Evolutionary conservation across 1,140 invertebrate species (phyloP).

Genomic region (Drosophila athabasca): DNA sequence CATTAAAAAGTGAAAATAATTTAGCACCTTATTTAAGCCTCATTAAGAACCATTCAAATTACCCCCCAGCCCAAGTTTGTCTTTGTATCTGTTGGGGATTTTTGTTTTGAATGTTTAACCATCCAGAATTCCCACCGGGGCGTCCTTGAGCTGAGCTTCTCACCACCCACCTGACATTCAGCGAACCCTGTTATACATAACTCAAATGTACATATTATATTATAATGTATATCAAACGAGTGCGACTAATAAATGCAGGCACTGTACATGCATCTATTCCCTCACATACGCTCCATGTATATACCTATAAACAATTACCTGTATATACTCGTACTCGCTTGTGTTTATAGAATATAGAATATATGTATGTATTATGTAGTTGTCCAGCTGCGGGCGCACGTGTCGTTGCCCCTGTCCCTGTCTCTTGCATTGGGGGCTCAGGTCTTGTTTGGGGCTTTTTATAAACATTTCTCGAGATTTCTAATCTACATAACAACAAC

Average conservation of each 20-base stretch:
- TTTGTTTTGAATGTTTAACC: too few relatives aligned
- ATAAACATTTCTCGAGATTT: conserved; percentile 63
- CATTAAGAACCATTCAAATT: too few relatives aligned
- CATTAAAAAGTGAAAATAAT: too few relatives aligned
- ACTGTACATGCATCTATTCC: conserved; percentile 36
- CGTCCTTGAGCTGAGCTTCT: too few relatives aligned
- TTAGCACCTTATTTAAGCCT: too few relatives aligned
- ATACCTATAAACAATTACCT: conserved; percentile 3
- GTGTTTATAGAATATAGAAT: conserved; percentile 1
- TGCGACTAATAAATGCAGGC: conserved; percentile 47
- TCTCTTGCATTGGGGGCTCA: neutral
- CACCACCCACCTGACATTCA: too few relatives aligned
- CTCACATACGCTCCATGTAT: too few relatives aligned
- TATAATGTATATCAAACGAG: conserved; percentile 2
- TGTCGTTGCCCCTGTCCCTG: conserved; percentile 48
- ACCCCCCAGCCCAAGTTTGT: too few relatives aligned
- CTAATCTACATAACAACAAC: conserved; percentile 54
- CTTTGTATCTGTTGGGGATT: too few relatives aligned
- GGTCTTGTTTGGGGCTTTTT: conserved; percentile 10
- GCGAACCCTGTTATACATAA: too few relatives aligned
- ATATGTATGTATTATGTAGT: conserved; percentile 27
- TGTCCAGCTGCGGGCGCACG: conserved; percentile 58
- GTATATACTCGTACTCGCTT: conserved; percentile 3
- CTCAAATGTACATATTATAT: neutral
- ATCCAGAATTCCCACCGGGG: too few relatives aligned